Evolutionary conservation across 2,113 vertebrate genomes (phyloP), one percentile per base, ranked within the genome.

Genomic region (Drymodes brunneopygia): DNA sequence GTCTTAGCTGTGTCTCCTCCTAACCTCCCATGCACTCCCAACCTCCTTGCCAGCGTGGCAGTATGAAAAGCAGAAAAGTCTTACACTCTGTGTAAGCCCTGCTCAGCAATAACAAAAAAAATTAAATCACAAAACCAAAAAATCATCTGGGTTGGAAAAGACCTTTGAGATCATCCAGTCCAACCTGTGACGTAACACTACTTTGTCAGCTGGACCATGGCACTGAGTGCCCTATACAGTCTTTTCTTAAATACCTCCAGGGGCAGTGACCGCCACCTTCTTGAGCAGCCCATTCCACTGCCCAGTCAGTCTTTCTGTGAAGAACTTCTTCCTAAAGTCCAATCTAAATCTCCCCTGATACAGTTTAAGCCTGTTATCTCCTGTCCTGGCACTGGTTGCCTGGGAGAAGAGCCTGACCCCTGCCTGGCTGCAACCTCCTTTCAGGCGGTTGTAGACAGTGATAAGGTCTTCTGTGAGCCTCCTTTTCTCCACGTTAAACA

Each of bases 31-130:
- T 7, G 36, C 10, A 33, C 8, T 19, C 8, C 7, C 22, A 44
- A 10, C 44, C 8, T 23, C 27, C 27, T 58, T 0, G 1, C 12
- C 51, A 57, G 15, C 0, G 0, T 44, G 22, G 67, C 36, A 58
- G 12, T 17, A 44, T 24, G 15, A 44, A 57, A 51, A 58, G 10
- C 10, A 24, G 28, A 24, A 44, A 66, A 44, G 15, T 7, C 6
- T 10, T 57, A 57, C 28, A 17, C 50, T 48, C 27, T 33, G 29
- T 54, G 20, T 56, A 71, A 56, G 14, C 14, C 11, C 42, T 62
- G 7, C 14, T 65, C 66, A 57, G 14, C 35, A 72, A 11, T 36
- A 51, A 17, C 15, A 51, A 16, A 50, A 81, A 81, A 10, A 42
- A 42, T 42, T 18, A n/a, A 73, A 40, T 57, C 15, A 42, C 28